These are phyloP conservation scores for Pinna nobilis DNA, from an alignment of 1,140 invertebrate species.

Conservation along the genomic window DNA sequence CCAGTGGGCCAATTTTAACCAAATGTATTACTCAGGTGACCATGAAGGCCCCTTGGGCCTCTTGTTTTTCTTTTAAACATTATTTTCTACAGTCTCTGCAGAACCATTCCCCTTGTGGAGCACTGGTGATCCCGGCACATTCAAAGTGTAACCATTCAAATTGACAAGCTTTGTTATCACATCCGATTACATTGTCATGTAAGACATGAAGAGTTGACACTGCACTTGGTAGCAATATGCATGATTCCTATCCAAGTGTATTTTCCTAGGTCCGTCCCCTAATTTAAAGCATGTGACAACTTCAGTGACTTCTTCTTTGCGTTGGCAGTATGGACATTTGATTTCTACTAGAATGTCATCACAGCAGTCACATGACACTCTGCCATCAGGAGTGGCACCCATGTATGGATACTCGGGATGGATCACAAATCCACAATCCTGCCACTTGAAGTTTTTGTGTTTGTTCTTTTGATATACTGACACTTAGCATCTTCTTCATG, in stretches of 20 bases:
- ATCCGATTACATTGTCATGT: constrained; percentile 17
- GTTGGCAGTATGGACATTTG: constrained; percentile 44
- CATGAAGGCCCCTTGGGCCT: too few relatives aligned
- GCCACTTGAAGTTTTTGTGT: constrained; percentile 30
- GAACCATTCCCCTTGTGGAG: constrained; percentile 5
- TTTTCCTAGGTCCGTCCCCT: background rate
- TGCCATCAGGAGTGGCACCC: constrained; percentile 40
- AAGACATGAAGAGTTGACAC: constrained; percentile 33
- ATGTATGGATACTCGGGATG: constrained; percentile 38
- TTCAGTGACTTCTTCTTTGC: background rate
- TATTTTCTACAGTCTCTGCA: constrained; percentile 14
- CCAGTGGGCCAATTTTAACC: too few relatives aligned
- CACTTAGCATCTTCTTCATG: constrained; percentile 42
- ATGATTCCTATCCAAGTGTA: constrained; percentile 30
- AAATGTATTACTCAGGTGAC: too few relatives aligned
- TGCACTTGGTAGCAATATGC: constrained; percentile 45
- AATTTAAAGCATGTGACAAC: background rate
- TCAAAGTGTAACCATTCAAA: constrained; percentile 28
- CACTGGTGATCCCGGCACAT: constrained; percentile 26
- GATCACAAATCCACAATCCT: constrained; percentile 40
- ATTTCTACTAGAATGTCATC: constrained; percentile 42
- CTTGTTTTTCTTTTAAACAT: too few relatives aligned
- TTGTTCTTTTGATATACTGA: constrained; percentile 6
- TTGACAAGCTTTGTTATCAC: constrained; percentile 33
- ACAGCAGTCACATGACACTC: constrained; percentile 44